These are phyloP conservation scores for Notospermus geniculatus DNA, from an alignment of 1,140 invertebrate species.

Conservation along the genomic window DNA sequence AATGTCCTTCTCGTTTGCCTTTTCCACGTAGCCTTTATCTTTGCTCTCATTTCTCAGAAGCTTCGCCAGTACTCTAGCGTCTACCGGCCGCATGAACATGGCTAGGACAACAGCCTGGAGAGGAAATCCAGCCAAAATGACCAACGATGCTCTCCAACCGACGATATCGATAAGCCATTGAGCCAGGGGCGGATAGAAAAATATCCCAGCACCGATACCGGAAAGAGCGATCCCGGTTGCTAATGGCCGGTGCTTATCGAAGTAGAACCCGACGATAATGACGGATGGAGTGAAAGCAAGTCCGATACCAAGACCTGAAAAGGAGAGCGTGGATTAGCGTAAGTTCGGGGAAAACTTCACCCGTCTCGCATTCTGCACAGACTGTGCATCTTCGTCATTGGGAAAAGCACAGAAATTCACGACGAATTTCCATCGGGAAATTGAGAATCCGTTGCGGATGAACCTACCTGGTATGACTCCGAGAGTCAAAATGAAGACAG, in stretches of 20 bases:
- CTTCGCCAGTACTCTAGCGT: not conserved
- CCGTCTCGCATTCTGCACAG: too few species aligned
- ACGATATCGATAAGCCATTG: constrained; percentile 62
- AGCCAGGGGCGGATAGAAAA: constrained; percentile 67
- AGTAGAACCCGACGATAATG: constrained; percentile 74
- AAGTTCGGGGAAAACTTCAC: too few species aligned
- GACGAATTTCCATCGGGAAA: too few species aligned
- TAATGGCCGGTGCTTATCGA: constrained; percentile 79
- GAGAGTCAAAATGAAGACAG: too few species aligned
- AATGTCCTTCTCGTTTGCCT: not conserved
- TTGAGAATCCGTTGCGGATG: too few species aligned
- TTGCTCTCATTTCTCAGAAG: not conserved
- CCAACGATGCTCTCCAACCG: constrained; percentile 71
- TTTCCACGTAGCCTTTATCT: not conserved
- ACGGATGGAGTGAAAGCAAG: constrained; percentile 20
- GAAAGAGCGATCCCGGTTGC: constrained; percentile 87
- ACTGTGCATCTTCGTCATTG: too few species aligned
- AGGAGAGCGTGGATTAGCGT: not conserved
- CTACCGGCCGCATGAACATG: constrained; percentile 22
- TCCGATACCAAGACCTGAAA: constrained; percentile 28
- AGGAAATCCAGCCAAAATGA: constrained; percentile 87
- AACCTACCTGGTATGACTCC: too few species aligned
- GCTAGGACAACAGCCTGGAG: constrained; percentile 52
- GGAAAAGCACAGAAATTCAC: too few species aligned
- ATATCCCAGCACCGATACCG: constrained; percentile 82